Evolutionary conservation across 2,797 vertebrate genomes (phyloP).

Genomic region (Nyctalus aviator): DNA sequence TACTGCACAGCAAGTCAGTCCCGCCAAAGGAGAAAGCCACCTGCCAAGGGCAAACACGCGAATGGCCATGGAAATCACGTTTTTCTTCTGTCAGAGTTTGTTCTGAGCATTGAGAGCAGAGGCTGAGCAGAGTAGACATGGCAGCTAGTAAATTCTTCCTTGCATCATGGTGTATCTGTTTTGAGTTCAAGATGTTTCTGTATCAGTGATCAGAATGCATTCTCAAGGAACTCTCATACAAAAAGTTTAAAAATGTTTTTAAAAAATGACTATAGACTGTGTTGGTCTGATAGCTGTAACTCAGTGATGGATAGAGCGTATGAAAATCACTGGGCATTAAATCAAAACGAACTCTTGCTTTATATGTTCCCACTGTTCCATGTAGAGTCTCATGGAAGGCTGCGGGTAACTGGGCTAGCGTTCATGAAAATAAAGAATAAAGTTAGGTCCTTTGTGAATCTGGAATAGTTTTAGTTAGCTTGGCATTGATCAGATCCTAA

Average conservation of each 20-base stretch:
- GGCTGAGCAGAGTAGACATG: background rate
- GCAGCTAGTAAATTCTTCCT: background rate
- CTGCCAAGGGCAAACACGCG: slow-evolving; percentile 64
- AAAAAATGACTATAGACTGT: background rate
- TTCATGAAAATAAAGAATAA: background rate
- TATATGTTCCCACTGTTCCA: background rate
- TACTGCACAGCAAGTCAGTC: background rate
- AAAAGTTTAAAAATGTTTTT: background rate
- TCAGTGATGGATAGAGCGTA: background rate
- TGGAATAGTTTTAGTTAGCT: slow-evolving; percentile 35
- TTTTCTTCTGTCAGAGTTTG: slow-evolving; percentile 58
- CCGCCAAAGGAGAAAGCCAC: slow-evolving; percentile 57
- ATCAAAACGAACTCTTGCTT: background rate
- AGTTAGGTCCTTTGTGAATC: slow-evolving; percentile 14
- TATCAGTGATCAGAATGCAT: background rate
- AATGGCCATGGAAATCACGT: slow-evolving; percentile 45
- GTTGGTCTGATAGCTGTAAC: background rate
- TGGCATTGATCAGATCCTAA: slow-evolving; percentile 38
- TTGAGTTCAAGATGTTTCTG: slow-evolving; percentile 6
- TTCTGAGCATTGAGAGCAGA: background rate
- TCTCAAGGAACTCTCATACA: background rate
- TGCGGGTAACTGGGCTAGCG: background rate
- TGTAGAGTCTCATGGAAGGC: background rate
- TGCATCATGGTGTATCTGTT: background rate
- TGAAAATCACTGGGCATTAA: slow-evolving; percentile 7